These are phyloP conservation scores for Drosophila busckii DNA, from an alignment of 1,140 invertebrate species.

Conservation along the genomic window DNA sequence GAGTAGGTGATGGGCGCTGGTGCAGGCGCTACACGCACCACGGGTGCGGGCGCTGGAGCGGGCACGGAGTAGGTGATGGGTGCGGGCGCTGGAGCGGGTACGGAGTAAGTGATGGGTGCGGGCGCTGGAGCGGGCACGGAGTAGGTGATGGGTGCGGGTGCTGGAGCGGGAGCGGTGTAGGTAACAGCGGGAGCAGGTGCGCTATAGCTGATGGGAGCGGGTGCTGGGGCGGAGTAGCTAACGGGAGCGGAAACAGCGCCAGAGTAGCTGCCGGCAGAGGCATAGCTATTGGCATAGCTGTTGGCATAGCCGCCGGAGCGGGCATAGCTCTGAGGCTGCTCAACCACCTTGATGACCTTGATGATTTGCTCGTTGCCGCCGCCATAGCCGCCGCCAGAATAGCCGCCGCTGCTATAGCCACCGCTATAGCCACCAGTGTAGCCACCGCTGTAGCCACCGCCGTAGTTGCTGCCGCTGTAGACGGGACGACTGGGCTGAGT, in stretches of 20 bases:
- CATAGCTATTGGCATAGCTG: slow-evolving; percentile 30
- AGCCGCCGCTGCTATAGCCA: slow-evolving; percentile 29
- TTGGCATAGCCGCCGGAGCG: slow-evolving; percentile 28
- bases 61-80: slow-evolving; percentile 17
- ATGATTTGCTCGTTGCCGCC: slow-evolving; percentile 55
- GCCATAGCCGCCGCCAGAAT: slow-evolving; percentile 32
- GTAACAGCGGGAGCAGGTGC: slow-evolving; percentile 24
- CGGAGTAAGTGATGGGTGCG: neutral
- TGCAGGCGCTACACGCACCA: too few species aligned
- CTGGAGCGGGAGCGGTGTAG: slow-evolving; percentile 34
- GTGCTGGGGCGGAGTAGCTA: neutral
- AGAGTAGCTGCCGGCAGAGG: slow-evolving; percentile 19
- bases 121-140: slow-evolving; percentile 15
- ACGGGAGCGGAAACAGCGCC: slow-evolving; percentile 13
- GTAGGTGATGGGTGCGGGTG: slow-evolving; percentile 3
- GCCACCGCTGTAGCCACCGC: slow-evolving; percentile 18
- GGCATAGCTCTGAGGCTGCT: slow-evolving; percentile 39
- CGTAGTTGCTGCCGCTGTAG: slow-evolving; percentile 34
- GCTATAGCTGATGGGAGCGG: too few species aligned
- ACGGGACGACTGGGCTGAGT: slow-evolving; percentile 58
- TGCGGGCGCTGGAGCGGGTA: neutral
- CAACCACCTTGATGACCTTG: slow-evolving; percentile 60
- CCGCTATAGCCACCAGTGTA: slow-evolving; percentile 19
- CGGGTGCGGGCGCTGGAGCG: slow-evolving; percentile 22
- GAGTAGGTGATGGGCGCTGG: slow-evolving; percentile 30